These are phyloP conservation scores for Sinella curviseta DNA, from an alignment of 1,140 invertebrate species.

Conservation along the genomic window DNA sequence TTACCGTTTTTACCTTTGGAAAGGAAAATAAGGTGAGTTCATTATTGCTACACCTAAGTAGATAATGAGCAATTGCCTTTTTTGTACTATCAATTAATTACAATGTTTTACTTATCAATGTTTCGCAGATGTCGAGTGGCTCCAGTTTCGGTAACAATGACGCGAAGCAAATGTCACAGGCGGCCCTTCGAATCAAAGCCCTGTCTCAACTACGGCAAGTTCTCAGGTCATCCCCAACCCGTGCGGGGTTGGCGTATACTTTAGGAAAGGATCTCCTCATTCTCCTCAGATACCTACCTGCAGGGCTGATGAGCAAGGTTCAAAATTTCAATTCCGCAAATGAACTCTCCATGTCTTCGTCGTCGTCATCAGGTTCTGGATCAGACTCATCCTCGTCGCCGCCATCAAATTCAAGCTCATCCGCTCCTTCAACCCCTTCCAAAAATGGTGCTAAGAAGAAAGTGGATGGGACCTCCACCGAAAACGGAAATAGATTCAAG, in stretches of 20 bases:
- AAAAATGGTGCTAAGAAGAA: neutral
- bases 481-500: no score
- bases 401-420: neutral
- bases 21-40: no score
- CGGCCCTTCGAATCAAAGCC: slow-evolving; percentile 13
- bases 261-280: slow-evolving; percentile 40
- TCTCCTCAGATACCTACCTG: slow-evolving; percentile 32
- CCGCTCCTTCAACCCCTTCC: neutral
- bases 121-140: slow-evolving; percentile 5
- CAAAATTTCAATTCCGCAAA: neutral
- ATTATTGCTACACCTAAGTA: no score
- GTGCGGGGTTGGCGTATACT: slow-evolving; percentile 26
- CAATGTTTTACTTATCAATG: no score
- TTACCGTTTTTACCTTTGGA: no score
- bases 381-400: neutral
- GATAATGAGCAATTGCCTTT: no score
- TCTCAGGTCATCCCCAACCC: slow-evolving; percentile 5
- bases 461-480: neutral
- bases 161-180: slow-evolving; percentile 17
- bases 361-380: neutral
- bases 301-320: slow-evolving; percentile 26
- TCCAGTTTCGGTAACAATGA: neutral
- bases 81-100: no score
- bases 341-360: neutral
- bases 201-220: slow-evolving; percentile 34